Conservation (phyloP, 2,113 vertebrate genomes). For the Serinus canaria region DNA sequence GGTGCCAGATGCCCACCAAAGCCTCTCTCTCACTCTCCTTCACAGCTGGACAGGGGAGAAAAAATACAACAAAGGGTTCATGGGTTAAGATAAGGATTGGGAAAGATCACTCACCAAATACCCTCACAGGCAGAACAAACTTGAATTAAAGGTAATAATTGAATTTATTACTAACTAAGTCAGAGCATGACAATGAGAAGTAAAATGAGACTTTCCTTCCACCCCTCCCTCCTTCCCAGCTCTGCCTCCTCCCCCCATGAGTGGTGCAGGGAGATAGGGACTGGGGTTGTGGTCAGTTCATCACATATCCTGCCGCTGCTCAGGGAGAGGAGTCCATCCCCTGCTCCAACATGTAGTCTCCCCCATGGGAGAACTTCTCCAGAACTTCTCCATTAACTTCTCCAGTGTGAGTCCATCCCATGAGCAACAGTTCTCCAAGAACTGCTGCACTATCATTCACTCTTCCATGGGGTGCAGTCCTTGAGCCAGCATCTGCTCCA, state of each 20-base stretch:
- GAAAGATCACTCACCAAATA: neutral
- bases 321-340: neutral
- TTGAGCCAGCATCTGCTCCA: neutral
- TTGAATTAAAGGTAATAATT: neutral
- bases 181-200: neutral
- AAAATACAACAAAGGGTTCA: neutral
- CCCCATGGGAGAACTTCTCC: neutral
- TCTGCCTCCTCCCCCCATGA: neutral
- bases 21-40: neutral
- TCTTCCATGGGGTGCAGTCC: neutral
- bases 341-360: accelerated
- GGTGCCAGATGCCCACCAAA: neutral
- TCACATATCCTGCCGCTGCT: neutral
- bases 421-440: neutral
- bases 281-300: neutral
- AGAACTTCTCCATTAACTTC: neutral
- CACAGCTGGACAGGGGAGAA: neutral
- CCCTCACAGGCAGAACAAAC: neutral
- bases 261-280: accelerated
- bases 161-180: neutral
- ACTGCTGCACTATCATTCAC: neutral
- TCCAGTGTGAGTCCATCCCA: neutral
- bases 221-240: neutral
- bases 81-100: neutral
- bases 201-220: neutral